Evolutionary conservation across 53 echinoderm and acorn worm genomes (phyloP).

Genomic region (Holothuria scabra): DNA sequence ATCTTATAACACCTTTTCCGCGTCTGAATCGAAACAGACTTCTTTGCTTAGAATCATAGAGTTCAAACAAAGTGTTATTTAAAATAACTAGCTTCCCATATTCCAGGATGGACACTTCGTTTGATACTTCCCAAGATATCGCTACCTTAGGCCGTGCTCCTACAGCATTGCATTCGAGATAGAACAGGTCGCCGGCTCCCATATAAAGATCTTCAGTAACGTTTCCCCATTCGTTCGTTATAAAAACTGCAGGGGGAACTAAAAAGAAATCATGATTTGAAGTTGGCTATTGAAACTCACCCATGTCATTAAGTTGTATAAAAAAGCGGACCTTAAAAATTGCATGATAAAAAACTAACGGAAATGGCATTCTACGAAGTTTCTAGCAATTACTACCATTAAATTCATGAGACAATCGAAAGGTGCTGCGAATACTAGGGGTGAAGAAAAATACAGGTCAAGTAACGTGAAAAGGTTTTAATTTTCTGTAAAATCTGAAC

Average conservation of each 20-base stretch:
- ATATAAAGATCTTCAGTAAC: not conserved
- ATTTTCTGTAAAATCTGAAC: too few species aligned
- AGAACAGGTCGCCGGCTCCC: not conserved
- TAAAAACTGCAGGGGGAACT: constrained; percentile 2
- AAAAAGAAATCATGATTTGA: not conserved
- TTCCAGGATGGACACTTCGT: not conserved
- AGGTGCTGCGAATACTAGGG: too few species aligned
- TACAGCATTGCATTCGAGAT: not conserved
- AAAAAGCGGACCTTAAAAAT: too few species aligned
- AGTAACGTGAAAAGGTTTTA: too few species aligned
- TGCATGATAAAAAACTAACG: too few species aligned
- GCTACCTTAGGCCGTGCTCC: not conserved
- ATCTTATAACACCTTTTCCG: not conserved
- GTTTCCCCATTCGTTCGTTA: not conserved
- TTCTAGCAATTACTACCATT: too few species aligned
- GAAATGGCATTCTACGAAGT: too few species aligned
- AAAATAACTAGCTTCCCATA: too few species aligned
- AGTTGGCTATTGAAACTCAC: too few species aligned
- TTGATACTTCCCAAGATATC: not conserved
- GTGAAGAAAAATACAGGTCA: too few species aligned
- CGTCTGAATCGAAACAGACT: not conserved
- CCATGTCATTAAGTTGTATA: too few species aligned
- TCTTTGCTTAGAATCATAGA: not conserved
- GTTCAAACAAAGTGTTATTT: not conserved
- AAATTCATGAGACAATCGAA: too few species aligned